phyloP scores from a whole-genome alignment of 2,113 vertebrate genomes.

The Gobio gobio region DNA sequence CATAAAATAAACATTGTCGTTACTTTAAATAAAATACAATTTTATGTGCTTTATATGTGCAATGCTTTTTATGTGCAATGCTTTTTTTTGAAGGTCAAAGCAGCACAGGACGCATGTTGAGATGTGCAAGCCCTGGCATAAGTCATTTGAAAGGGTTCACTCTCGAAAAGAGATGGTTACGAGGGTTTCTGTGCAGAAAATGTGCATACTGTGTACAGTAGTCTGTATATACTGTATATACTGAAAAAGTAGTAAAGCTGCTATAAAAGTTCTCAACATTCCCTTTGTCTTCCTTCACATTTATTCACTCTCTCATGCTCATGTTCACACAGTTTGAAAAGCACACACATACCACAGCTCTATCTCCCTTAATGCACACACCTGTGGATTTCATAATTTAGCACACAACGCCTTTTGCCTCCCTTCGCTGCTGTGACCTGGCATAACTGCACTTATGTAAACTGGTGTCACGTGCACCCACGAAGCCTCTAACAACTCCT shows the following conservation, averaged over 20 bases:
- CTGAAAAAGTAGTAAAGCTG: neutral
- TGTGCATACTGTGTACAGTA: neutral
- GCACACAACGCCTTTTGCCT: constrained; percentile 18
- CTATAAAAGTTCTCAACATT: constrained; percentile 1
- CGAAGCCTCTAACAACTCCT: neutral
- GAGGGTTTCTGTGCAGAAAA: neutral
- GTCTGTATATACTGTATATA: neutral
- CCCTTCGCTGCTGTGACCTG: neutral
- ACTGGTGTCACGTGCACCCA: neutral
- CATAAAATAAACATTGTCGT: too few species aligned
- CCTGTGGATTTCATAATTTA: constrained; percentile 27
- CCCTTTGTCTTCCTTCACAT: too few species aligned
- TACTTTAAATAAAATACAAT: too few species aligned
- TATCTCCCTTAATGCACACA: constrained; percentile 12
- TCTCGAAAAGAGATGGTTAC: neutral
- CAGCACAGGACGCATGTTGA: neutral
- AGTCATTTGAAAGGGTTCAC: neutral
- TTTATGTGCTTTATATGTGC: too few species aligned
- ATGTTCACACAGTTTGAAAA: neutral
- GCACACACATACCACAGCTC: neutral
- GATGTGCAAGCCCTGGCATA: neutral
- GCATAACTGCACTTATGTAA: constrained; percentile 17
- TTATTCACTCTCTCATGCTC: neutral
- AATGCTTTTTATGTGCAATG: neutral
- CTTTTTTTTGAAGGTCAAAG: neutral